phyloP scores from a whole-genome alignment of 2,113 vertebrate species.

The Lepisosteus osseus region DNA sequence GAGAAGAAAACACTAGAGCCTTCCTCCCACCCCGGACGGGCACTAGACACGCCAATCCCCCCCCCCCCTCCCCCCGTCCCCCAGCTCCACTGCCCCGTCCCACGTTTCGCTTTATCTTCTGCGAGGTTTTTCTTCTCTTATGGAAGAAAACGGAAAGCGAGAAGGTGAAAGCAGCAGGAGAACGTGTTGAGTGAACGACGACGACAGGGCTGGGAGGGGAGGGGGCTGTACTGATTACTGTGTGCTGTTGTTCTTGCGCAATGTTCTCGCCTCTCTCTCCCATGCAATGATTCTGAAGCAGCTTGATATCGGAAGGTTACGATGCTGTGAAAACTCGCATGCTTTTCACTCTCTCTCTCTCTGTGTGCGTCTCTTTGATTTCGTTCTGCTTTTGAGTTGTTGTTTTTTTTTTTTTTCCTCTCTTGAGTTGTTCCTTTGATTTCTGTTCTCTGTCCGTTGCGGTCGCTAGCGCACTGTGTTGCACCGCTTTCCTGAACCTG shows the following conservation, averaged over 20 bases:
- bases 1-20: conserved; percentile 1
- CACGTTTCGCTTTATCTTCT: conserved; percentile 71
- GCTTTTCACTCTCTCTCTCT: conserved; percentile 77
- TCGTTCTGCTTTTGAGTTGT: conserved; percentile 44
- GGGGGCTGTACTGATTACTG: conserved; percentile 75
- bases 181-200: conserved; percentile 47
- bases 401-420: conserved; percentile 48
- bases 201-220: background rate
- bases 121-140: conserved; percentile 72
- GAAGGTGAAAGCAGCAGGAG: conserved; percentile 70
- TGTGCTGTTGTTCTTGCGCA: conserved; percentile 75
- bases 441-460: conserved; percentile 22
- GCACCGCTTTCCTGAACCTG: conserved; percentile 40
- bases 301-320: conserved; percentile 41
- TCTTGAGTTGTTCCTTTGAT: conserved; percentile 60
- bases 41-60: background rate
- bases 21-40: background rate
- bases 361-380: conserved; percentile 23
- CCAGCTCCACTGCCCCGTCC: conserved; percentile 53
- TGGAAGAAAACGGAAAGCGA: conserved; percentile 66
- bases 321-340: conserved; percentile 87
- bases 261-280: conserved; percentile 72
- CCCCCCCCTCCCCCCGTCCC: conserved; percentile 55
- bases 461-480: conserved; percentile 34
- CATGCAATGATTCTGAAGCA: conserved; percentile 74